These are phyloP conservation scores for Danio jaintianensis DNA, from an alignment of 2,797 vertebrate species.

Conservation along the genomic window DNA sequence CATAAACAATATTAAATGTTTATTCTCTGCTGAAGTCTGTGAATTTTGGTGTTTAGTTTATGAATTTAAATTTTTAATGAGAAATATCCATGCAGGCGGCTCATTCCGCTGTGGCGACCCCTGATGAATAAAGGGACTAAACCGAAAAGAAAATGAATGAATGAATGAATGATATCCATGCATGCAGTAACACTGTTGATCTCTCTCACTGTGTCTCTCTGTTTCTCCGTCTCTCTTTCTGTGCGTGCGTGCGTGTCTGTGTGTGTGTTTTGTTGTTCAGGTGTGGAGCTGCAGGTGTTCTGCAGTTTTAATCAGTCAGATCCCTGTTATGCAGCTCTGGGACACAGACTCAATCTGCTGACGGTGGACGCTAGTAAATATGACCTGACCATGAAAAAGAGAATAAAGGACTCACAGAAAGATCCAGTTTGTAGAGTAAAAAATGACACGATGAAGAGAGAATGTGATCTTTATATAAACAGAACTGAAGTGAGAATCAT, in stretches of 20 bases:
- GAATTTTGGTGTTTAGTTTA: neutral
- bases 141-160: too few species aligned
- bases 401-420: fast-evolving
- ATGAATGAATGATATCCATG: too few species aligned
- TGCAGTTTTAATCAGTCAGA: neutral
- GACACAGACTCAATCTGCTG: neutral
- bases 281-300: neutral
- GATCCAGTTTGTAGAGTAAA: neutral
- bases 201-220: too few species aligned
- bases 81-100: neutral
- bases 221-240: too few species aligned
- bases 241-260: conserved; percentile 4
- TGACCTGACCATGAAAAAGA: fast-evolving
- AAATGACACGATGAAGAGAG: fast-evolving
- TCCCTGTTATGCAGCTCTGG: conserved; percentile 13
- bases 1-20: too few species aligned
- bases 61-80: neutral
- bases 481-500: neutral
- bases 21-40: neutral
- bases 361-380: fast-evolving
- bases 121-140: too few species aligned
- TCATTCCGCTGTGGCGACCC: neutral
- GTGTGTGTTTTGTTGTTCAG: conserved; percentile 7
- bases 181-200: too few species aligned
- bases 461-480: neutral